Conservation (phyloP, 2,888 invertebrate species). For the Glaucopsyche alexis region DNA sequence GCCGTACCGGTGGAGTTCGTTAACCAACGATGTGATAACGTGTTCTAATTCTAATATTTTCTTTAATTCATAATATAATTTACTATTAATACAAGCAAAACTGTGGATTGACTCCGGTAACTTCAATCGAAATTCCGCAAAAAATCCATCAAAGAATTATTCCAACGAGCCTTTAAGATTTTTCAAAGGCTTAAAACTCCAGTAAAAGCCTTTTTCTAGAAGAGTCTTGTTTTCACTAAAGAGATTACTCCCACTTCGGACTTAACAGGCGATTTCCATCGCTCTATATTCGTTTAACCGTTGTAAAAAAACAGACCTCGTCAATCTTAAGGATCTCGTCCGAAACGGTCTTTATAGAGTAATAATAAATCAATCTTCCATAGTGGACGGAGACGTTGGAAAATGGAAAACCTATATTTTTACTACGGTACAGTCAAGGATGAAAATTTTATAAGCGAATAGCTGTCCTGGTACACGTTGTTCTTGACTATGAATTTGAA, state of each 20-base stretch:
- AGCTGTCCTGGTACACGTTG: too few relatives aligned
- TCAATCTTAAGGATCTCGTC: conserved; percentile 32
- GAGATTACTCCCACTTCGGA: conserved; percentile 17
- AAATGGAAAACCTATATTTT: conserved; percentile 49
- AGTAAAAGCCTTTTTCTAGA: conserved; percentile 13
- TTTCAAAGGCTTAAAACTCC: conserved; percentile 20
- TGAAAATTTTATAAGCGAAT: background rate
- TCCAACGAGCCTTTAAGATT: conserved; percentile 12
- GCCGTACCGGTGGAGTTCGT: too few relatives aligned
- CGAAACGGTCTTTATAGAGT: conserved; percentile 38
- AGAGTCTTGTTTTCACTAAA: conserved; percentile 10
- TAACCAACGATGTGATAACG: too few relatives aligned
- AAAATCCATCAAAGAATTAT: conserved; percentile 11
- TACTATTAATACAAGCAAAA: background rate
- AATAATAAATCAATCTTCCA: conserved; percentile 45
- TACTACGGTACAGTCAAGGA: conserved; percentile 30
- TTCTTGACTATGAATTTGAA: too few relatives aligned
- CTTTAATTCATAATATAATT: too few relatives aligned
- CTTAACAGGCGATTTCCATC: conserved; percentile 17
- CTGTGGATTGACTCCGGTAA: background rate
- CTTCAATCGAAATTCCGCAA: background rate
- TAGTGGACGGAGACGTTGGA: conserved; percentile 38
- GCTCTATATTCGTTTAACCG: conserved; percentile 18
- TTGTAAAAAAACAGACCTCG: conserved; percentile 31
- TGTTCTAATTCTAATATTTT: too few relatives aligned